Base-by-base conservation (phyloP, 2,797 vertebrate genomes). In the Scolopax bukidnonensis region DNA sequence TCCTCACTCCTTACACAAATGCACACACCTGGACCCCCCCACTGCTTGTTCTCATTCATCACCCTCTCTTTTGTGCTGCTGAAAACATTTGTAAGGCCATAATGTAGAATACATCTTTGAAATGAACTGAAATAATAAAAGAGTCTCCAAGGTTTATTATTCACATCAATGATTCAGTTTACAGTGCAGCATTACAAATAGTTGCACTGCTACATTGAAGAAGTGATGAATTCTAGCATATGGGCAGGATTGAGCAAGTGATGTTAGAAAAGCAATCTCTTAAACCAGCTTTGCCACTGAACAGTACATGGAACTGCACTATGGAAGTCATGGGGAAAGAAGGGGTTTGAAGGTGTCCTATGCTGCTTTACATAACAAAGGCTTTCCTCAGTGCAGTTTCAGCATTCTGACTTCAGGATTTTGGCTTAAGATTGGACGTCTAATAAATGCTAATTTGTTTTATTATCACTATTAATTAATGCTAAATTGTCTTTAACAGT, bases 51-150 rank as follows among this genome's bases (percentile, higher is more conserved):
- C 74, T 82, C 24, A 69, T 88, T 95, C 54, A 93, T 41, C 25
- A 36, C 48, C 32, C 36, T 87, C 23, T 80, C 86, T 87, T 92
- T 82, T 82, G 77, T 87, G 25, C 24, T 80, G 13, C 41, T 84
- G 74, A 78, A 95, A 96, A 87, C 47, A 75, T 78, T 87, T 89
- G 38, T 84, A 88, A 92, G 38, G 45, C 32, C 61, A 24, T 47
- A 48, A 81, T n/a, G 11, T 50, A 70, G n/a, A 90, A 89, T 4
- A 81, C 65, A 78, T 57, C 41, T 38, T 43, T 84, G 57, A 94
- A 94, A 84, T 75, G 25, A 77, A 43, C 48, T 86, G 6, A 60
- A 30, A 75, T 92, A 95, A 81, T 92, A 70, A 65, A 84, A 88
- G 41, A 89, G 14, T 38, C 48, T 90, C 41, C 47, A 92, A 94